A percentile compares a stretch with the other conserved stretches of the same genome.
Conservation (phyloP, 2,797 vertebrate genomes). For the Tolypeutes matacus region DNA sequence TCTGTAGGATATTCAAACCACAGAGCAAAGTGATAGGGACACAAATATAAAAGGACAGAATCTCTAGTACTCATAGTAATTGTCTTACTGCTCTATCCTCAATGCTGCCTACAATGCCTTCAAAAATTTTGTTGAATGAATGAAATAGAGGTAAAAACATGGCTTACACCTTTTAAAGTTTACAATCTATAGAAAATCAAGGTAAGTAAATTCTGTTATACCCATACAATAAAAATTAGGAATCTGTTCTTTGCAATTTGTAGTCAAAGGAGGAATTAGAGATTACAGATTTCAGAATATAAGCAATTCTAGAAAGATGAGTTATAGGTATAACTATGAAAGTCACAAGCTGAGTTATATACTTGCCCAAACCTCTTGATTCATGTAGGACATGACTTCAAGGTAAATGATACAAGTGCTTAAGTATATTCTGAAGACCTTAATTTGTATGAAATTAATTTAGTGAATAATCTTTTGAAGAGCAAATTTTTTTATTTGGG, state of each 20-base stretch:
- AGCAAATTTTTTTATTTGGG: not conserved
- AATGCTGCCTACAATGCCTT: not conserved
- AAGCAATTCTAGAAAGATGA: not conserved
- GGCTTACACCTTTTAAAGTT: not conserved
- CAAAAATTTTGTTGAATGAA: not conserved
- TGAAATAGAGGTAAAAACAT: not conserved
- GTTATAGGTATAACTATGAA: not conserved
- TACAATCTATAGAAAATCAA: not conserved
- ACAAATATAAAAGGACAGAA: not conserved
- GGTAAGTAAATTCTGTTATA: not conserved
- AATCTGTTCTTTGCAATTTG: not conserved
- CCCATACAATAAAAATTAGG: not conserved
- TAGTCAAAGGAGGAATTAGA: constrained; percentile 32
- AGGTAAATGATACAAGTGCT: not conserved
- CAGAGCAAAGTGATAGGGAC: not conserved
- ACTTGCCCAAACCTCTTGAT: not conserved
- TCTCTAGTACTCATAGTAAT: not conserved
- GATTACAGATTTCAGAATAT: not conserved
- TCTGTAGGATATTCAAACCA: not conserved
- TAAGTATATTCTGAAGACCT: not conserved
- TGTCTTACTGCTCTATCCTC: not conserved
- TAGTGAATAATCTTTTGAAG: not conserved
- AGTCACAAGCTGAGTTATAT: not conserved
- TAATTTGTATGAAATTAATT: not conserved
- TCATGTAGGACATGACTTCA: not conserved